These are phyloP conservation scores for Microcebus jonahi DNA, from an alignment of 2,113 vertebrate genomes.

Conservation along the genomic window DNA sequence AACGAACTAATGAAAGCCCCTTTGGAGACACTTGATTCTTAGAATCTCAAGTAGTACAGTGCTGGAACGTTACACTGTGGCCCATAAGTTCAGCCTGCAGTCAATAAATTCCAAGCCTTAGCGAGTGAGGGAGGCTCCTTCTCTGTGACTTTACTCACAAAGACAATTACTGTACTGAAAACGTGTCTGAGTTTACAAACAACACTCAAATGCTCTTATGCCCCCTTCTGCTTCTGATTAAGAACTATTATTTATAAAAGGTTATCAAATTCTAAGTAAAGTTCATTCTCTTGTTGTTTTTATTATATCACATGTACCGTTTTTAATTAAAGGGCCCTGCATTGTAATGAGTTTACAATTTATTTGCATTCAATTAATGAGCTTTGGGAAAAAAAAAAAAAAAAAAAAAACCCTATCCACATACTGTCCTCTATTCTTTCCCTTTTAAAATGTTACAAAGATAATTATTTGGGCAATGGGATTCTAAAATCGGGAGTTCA, in stretches of 20 bases:
- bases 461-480: neutral
- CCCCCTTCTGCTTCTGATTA: conserved; percentile 38
- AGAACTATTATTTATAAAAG: conserved; percentile 50
- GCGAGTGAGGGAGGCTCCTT: neutral
- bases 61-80: neutral
- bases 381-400: conserved; percentile 30
- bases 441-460: conserved; percentile 22
- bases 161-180: neutral
- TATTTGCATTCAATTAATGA: conserved; percentile 63
- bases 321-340: conserved; percentile 67
- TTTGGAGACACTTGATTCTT: conserved; percentile 29
- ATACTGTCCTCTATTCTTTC: neutral
- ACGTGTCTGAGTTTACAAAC: neutral
- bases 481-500: neutral
- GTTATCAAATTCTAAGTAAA: conserved; percentile 56
- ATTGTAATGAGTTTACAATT: conserved; percentile 49
- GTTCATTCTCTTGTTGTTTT: conserved; percentile 45
- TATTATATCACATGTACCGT: conserved; percentile 41
- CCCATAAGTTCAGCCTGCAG: neutral
- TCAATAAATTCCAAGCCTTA: neutral
- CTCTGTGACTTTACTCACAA: conserved; percentile 2
- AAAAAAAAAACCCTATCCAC: neutral
- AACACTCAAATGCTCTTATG: neutral
- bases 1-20: neutral
- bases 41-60: neutral